Evolutionary conservation across 2,113 vertebrate genomes (phyloP), one percentile per base, ranked within the genome.

Genomic region (Sprattus sprattus): DNA sequence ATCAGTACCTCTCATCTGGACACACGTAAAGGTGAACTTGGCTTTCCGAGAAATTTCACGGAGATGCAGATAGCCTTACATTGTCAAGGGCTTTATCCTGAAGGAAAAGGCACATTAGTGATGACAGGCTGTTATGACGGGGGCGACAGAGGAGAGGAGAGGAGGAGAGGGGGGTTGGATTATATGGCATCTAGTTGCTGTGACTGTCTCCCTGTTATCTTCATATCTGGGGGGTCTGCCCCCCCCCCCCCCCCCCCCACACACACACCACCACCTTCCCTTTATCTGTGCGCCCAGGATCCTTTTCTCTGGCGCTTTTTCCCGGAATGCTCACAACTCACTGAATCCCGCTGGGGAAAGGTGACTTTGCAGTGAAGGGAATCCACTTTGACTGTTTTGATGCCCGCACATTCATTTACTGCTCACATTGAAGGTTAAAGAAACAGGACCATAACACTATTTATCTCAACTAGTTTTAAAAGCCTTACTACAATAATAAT

Each of bases 21-120:
- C 90, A 81, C 85, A 86, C 87, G 90, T 92, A 94, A 94, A 95
- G 95, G 94, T 95, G 95, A 95, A 96, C 95, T 96, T 92, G 93
- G 90, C 88, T 91, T 95, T 95, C 95, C 93, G 89, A 94, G 94
- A 96, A 95, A 91, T 92, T 92, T 88, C 80, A 89, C 91, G 85
- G 92, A 92, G 90, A 88, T 84, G 84, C 92, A 92, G 94, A 95
- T 95, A 95, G 91, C 90, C 93, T 95, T 95, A 94, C 94, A 91
- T 89, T 86, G 88, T 90, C 91, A 83, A 86, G 85, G 91, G 90
- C 92, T 91, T 91, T 85, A 91, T 94, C 90, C 91, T 92, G 86
- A 88, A 92, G 91, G 90, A 93, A 88, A 90, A 90, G 92, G 92
- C 92, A 93, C 94, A 95, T 95, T 95, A 94, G 94, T 94, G 93